phyloP scores from a whole-genome alignment of 2,797 vertebrate species.

The Apogon hyalosoma region DNA sequence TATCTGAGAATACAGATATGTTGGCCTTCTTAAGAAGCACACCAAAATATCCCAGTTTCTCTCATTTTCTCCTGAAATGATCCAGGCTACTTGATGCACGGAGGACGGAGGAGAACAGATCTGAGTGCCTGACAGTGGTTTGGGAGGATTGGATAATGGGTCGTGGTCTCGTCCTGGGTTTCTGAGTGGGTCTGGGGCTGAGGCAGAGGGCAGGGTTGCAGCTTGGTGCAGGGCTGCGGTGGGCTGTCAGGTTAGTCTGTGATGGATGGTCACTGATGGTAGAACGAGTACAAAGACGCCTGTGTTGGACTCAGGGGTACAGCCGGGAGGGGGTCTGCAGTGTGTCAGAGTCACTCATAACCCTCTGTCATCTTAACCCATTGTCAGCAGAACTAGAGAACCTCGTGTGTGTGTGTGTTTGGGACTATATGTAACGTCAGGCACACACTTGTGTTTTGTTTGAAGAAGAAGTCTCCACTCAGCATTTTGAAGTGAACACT shows the following conservation, averaged over 20 bases:
- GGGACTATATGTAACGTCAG: slow-evolving; percentile 40
- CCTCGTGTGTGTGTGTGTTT: slow-evolving; percentile 11
- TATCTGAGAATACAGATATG: no score
- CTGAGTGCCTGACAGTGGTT: slow-evolving; percentile 11
- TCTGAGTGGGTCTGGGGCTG: slow-evolving; percentile 32
- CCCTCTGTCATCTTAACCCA: slow-evolving; percentile 80
- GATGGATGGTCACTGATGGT: slow-evolving; percentile 96
- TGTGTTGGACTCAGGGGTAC: slow-evolving; percentile 82
- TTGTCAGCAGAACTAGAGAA: slow-evolving; percentile 82
- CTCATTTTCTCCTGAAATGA: no score
- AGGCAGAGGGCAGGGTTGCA: slow-evolving; percentile 45
- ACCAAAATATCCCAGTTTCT: no score
- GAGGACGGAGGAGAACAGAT: not conserved
- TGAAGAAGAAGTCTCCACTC: slow-evolving; percentile 61
- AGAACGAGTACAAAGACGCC: slow-evolving; percentile 89
- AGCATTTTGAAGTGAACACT: slow-evolving; percentile 71
- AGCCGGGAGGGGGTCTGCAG: slow-evolving; percentile 82
- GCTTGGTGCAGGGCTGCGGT: slow-evolving; percentile 61
- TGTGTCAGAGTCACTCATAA: slow-evolving; percentile 92
- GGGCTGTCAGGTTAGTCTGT: slow-evolving; percentile 94
- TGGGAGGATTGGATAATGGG: slow-evolving; percentile 11
- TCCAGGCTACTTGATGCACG: not conserved
- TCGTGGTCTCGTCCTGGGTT: slow-evolving; percentile 19
- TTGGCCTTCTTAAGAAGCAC: no score
- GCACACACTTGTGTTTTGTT: slow-evolving; percentile 57